A percentile compares a stretch with the other conserved stretches of the same genome.
Evolutionary conservation across 2,797 vertebrate genomes (phyloP).

Genomic region (Miopithecus talapoin): DNA sequence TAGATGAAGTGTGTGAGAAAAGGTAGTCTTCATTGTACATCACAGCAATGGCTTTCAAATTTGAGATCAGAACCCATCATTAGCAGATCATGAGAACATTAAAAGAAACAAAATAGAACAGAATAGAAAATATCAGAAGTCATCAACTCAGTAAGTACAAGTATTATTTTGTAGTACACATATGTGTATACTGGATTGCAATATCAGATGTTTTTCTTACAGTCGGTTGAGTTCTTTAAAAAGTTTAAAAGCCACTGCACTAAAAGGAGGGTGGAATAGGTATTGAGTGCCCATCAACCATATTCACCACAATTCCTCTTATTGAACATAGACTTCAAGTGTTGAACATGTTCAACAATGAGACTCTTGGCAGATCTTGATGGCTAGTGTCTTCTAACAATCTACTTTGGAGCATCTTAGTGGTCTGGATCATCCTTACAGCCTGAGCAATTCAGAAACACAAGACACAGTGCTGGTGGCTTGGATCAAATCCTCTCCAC

Average conservation of each 20-base stretch:
- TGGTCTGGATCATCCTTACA: not conserved
- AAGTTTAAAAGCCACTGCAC: not conserved
- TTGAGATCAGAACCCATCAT: not conserved
- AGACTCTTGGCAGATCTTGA: not conserved
- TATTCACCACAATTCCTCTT: not conserved
- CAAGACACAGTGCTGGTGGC: not conserved
- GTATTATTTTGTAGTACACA: not conserved
- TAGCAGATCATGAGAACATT: not conserved
- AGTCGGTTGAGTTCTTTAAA: not conserved
- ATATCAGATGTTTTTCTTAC: not conserved
- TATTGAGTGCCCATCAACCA: not conserved
- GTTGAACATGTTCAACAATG: not conserved
- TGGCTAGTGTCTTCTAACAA: not conserved
- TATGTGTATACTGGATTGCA: not conserved
- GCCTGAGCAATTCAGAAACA: not conserved
- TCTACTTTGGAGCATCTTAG: not conserved
- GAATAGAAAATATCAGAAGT: not conserved
- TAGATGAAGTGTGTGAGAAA: not conserved
- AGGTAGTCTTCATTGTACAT: not conserved
- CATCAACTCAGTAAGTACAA: not conserved
- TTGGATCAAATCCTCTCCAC: not conserved
- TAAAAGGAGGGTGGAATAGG: not conserved
- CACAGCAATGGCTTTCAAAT: not conserved
- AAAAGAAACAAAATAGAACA: constrained; percentile 3
- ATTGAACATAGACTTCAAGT: not conserved